Conservation (phyloP, 1,140 invertebrate genomes). For the Drosophila quadrilineata region DNA sequence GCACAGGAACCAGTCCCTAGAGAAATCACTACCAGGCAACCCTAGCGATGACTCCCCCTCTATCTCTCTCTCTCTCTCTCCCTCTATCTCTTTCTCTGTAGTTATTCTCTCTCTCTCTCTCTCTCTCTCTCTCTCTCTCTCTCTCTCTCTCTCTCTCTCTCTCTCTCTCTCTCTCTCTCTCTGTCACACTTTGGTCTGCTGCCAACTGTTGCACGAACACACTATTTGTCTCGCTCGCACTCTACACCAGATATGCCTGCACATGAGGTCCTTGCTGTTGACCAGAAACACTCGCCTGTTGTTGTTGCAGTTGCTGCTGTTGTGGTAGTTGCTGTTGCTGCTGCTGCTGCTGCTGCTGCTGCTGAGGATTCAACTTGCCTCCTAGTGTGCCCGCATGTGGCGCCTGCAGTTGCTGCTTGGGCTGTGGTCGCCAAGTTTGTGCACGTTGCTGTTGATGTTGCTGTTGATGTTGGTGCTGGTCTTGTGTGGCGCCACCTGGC, state of each 20-base stretch:
- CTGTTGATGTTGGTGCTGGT: too few species aligned
- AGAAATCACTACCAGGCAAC: conserved; percentile 68
- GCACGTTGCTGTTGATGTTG: conserved; percentile 37
- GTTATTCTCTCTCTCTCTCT: too few species aligned
- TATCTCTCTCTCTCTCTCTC: not conserved
- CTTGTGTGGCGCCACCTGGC: conserved; percentile 17
- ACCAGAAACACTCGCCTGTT: conserved; percentile 36
- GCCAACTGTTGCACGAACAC: too few species aligned
- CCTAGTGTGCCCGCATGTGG: conserved; percentile 22
- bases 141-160: not conserved
- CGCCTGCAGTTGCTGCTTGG: conserved; percentile 42
- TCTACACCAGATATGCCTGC: conserved; percentile 63
- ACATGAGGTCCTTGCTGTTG: conserved; percentile 73
- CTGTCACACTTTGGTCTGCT: not conserved
- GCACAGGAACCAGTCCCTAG: conserved; percentile 80
- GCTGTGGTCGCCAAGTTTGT: conserved; percentile 67
- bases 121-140: not conserved
- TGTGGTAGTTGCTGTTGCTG: conserved; percentile 32
- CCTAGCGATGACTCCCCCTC: too few species aligned
- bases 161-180: not conserved
- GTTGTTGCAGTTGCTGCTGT: conserved; percentile 45
- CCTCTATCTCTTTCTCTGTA: not conserved
- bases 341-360: conserved; percentile 10
- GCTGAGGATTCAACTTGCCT: conserved; percentile 21
- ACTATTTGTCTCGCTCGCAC: not conserved